Conservation (phyloP, 2,888 invertebrate genomes). For the Chironomus tentans region DNA sequence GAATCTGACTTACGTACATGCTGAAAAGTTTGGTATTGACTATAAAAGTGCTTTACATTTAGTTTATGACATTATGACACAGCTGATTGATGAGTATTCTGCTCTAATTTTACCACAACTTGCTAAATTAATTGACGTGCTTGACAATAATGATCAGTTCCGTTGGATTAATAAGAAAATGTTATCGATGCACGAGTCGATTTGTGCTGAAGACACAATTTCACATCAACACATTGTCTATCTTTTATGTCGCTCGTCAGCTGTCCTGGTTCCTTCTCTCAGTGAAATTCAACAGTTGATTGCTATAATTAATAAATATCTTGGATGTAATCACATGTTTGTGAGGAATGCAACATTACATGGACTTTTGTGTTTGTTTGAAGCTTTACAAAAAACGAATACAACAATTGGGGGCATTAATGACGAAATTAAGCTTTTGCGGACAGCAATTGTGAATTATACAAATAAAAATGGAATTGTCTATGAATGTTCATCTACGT, state of each 20-base stretch:
- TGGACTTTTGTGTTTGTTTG: constrained; percentile 41
- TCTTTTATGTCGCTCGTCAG: constrained; percentile 42
- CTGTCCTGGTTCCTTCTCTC: constrained; percentile 40
- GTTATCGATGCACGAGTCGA: constrained; percentile 54
- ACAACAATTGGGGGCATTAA: constrained; percentile 42
- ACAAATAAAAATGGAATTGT: constrained; percentile 42
- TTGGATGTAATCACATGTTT: constrained; percentile 42
- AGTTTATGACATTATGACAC: constrained; percentile 80
- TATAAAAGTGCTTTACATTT: constrained; percentile 88
- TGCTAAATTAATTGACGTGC: constrained; percentile 65
- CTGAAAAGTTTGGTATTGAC: constrained; percentile 60
- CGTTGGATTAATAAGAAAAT: constrained; percentile 68
- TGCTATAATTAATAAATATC: constrained; percentile 39
- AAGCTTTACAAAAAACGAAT: constrained; percentile 41
- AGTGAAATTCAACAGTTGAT: constrained; percentile 40
- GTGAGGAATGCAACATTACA: constrained; percentile 41
- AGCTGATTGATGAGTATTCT: constrained; percentile 48
- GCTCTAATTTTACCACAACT: constrained; percentile 56
- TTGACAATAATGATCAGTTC: constrained; percentile 65
- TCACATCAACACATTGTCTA: constrained; percentile 51
- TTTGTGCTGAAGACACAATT: constrained; percentile 67
- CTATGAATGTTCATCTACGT: constrained; percentile 32
- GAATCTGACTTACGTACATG: constrained; percentile 38
- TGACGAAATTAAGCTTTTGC: constrained; percentile 40
- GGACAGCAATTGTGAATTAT: constrained; percentile 40